A percentile compares a stretch with the other conserved stretches of the same genome.
phyloP scores from a whole-genome alignment of 2,113 vertebrate genomes.

The Sorex fumeus region DNA sequence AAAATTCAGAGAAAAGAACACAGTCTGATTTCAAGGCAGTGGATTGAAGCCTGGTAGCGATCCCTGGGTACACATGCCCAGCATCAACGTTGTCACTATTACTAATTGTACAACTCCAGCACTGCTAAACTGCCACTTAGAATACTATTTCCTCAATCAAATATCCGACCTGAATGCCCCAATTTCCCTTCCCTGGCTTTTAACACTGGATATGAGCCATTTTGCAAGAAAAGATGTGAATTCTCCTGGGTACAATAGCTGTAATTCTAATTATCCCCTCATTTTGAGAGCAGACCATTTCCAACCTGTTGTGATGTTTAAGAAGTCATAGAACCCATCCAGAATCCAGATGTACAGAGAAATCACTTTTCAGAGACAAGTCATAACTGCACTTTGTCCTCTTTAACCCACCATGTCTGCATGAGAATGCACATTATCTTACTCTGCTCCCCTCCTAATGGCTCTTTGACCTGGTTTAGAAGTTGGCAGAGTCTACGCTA shows the following conservation, averaged over 20 bases:
- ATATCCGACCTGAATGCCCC: background rate
- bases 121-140: background rate
- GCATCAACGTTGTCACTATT: background rate
- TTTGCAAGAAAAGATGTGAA: background rate
- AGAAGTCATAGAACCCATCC: background rate
- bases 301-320: background rate
- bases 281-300: background rate
- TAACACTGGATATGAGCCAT: background rate
- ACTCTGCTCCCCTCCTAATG: no score
- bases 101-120: background rate
- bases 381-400: background rate
- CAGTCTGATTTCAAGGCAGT: background rate
- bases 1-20: background rate
- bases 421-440: background rate
- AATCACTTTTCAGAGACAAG: background rate
- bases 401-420: background rate
- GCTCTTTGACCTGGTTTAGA: background rate
- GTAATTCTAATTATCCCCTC: background rate
- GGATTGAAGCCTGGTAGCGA: background rate
- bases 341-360: background rate
- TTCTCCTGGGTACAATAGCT: background rate
- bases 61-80: rapidly evolving
- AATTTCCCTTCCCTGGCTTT: background rate
- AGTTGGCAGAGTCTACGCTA: background rate
- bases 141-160: background rate